Conservation (phyloP, 2,888 invertebrate genomes). For the Melanchra persicariae region DNA sequence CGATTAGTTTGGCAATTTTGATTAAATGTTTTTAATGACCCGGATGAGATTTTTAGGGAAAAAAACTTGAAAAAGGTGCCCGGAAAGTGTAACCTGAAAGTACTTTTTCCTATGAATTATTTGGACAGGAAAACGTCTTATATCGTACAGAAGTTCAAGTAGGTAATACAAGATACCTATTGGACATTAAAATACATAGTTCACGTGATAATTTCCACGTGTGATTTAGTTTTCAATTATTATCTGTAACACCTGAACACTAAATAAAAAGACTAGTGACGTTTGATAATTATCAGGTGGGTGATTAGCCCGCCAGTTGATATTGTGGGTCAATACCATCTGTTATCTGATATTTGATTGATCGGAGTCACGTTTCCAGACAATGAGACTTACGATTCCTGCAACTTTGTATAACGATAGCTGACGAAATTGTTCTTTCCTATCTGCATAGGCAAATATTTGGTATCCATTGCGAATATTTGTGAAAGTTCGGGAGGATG, state of each 20-base stretch:
- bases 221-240: background rate
- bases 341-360: constrained; percentile 41
- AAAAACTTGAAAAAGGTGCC: too few relatives aligned
- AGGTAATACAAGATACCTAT: background rate
- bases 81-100: too few relatives aligned
- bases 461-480: too few relatives aligned
- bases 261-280: constrained; percentile 24
- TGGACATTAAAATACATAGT: background rate
- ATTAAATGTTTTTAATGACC: too few relatives aligned
- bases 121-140: too few relatives aligned
- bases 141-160: too few relatives aligned
- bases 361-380: constrained; percentile 38
- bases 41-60: too few relatives aligned
- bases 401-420: constrained; percentile 25
- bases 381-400: constrained; percentile 14
- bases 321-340: constrained; percentile 59
- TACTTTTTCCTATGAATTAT: too few relatives aligned
- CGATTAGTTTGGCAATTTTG: too few relatives aligned
- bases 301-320: constrained; percentile 40
- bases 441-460: too few relatives aligned
- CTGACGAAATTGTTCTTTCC: background rate
- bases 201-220: constrained; percentile 11
- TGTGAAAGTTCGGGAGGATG: too few relatives aligned
- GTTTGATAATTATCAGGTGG: constrained; percentile 34
- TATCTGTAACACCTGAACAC: constrained; percentile 33